Evolutionary conservation across 2,797 vertebrate genomes (phyloP).

Genomic region (Takifugu ocellatus): DNA sequence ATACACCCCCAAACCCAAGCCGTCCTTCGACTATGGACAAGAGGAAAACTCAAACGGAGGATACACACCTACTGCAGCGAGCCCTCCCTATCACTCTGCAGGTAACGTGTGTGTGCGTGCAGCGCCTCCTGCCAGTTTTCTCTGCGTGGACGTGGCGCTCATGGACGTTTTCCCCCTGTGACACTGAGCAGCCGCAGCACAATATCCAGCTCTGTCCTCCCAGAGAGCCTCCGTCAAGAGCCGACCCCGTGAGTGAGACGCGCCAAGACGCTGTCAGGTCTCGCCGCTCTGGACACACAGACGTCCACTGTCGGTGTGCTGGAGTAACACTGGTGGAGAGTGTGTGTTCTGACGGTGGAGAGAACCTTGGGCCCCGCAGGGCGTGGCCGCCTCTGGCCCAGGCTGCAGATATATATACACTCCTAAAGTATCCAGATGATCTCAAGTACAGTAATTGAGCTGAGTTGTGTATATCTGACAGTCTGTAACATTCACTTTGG

Average conservation of each 20-base stretch:
- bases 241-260: slow-evolving; percentile 59
- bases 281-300: slow-evolving; percentile 6
- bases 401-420: slow-evolving; percentile 22
- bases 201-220: slow-evolving; percentile 44
- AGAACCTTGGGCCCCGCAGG: slow-evolving; percentile 4
- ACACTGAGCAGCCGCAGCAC: slow-evolving; percentile 44
- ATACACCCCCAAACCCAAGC: slow-evolving; percentile 83
- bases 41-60: slow-evolving; percentile 83
- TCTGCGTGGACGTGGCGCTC: background rate
- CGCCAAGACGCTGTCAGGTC: slow-evolving; percentile 21
- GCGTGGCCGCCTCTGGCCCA: slow-evolving; percentile 12
- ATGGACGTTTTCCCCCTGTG: slow-evolving; percentile 45
- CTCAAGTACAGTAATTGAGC: slow-evolving; percentile 5
- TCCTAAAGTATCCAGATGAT: background rate
- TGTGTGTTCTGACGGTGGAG: slow-evolving; percentile 18
- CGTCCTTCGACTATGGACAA: slow-evolving; percentile 78
- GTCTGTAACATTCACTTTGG: slow-evolving; percentile 11
- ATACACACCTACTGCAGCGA: slow-evolving; percentile 64
- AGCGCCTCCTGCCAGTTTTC: slow-evolving; percentile 7
- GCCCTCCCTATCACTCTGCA: slow-evolving; percentile 58
- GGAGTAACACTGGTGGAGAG: slow-evolving; percentile 32
- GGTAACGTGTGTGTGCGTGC: slow-evolving; percentile 35
- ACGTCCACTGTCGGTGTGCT: slow-evolving; percentile 15
- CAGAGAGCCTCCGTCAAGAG: slow-evolving; percentile 61
- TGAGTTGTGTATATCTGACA: slow-evolving; percentile 34